Evolutionary conservation across 1,140 invertebrate species (phyloP).

Genomic region (Pseudobourletiella spinata): DNA sequence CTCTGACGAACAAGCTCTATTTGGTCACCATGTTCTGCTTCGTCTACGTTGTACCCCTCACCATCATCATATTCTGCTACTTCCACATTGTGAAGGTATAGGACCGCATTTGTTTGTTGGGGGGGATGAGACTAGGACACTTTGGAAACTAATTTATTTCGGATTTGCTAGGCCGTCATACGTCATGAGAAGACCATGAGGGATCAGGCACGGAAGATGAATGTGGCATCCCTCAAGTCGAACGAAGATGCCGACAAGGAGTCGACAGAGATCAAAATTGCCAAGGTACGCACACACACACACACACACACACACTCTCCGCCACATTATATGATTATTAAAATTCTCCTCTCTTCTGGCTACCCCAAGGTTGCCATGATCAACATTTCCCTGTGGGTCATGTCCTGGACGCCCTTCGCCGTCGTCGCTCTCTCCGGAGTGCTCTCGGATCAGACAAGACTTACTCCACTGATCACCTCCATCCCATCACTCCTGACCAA

Average conservation of each 20-base stretch:
- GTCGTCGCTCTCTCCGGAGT: constrained; percentile 41
- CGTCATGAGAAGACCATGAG: constrained; percentile 43
- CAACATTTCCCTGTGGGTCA: constrained; percentile 42
- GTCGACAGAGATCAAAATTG: constrained; percentile 37
- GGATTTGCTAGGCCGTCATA: constrained; percentile 38
- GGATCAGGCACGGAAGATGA: constrained; percentile 41
- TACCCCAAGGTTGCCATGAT: constrained; percentile 41
- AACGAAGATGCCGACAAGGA: constrained; percentile 34
- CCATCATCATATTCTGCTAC: constrained; percentile 42
- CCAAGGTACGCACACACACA: constrained; percentile 30
- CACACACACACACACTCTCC: neutral
- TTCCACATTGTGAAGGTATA: constrained; percentile 39
- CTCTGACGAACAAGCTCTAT: constrained; percentile 33
- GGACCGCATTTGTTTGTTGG: neutral
- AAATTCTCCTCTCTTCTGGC: constrained; percentile 27
- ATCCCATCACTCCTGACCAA: constrained; percentile 39
- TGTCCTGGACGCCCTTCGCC: constrained; percentile 41
- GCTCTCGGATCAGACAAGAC: constrained; percentile 36
- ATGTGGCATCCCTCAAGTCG: constrained; percentile 38
- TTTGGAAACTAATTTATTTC: neutral
- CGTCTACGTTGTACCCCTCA: constrained; percentile 39
- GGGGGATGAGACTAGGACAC: neutral
- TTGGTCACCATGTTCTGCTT: constrained; percentile 33
- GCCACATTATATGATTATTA: neutral
- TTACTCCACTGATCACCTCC: constrained; percentile 39